Base-by-base conservation (phyloP, 2,797 vertebrate species). In the Cirrhinus mrigala region DNA sequence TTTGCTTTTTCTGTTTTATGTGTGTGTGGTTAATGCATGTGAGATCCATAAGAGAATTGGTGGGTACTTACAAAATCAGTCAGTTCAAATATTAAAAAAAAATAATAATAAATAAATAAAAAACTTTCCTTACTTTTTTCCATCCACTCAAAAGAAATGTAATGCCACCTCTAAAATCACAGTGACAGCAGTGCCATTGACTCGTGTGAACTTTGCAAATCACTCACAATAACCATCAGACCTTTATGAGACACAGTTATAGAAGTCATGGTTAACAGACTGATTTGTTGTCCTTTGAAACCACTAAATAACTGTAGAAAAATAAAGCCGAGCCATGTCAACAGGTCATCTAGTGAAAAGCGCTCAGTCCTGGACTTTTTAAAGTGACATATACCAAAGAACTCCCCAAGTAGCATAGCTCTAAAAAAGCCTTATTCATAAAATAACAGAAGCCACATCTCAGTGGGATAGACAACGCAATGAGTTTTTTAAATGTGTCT, bases 361-460 rank as follows among this genome's bases (percentile, higher is more conserved):
- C n/a, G 37, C 18, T n/a, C 1, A 50, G 40, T 54, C 8, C 52
- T 74, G 5, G 81, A 74, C 54, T 14, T 50, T 58, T 82, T 60
- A 58, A 62, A 66, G 27, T 66, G 3, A 6, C 60, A 14, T 44
- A 33, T 37, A 22, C 24, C 20, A 50, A 8, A n/a, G 27, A 74
- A 74, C 40, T 82, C 54, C 40, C 69, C 24, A 70, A 71, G 11
- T n/a, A 66, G 27, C 71, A 62, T n/a, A 76, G 33, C 60, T 76
- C 33, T 77, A 27, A 40, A 76, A 70, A 62, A 75, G 15, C 46
- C 1, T 58, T 2, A 83, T 50, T 75, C 46, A 54, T 27, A 66
- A 44, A 83, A 37, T n/a, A n/a, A 54, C 46, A 62, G 18, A 76
- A 66, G 58, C 22, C 58, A 76, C 4, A 6, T 83, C 48, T 76